Evolutionary conservation across 2,113 vertebrate genomes (phyloP).

Genomic region (Nothoprocta perdicaria): DNA sequence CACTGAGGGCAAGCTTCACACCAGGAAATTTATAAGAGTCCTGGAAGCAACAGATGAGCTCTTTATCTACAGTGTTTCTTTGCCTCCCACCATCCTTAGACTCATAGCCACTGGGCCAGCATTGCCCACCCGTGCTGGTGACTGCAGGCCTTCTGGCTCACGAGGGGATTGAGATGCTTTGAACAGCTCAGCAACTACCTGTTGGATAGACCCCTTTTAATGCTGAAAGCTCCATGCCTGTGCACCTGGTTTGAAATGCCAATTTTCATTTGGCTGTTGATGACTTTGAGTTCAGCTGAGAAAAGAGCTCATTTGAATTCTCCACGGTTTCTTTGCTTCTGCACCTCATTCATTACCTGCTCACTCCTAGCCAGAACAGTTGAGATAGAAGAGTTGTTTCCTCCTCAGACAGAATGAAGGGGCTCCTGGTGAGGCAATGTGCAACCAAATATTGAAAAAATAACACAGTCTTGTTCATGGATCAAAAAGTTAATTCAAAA

Average conservation of each 20-base stretch:
- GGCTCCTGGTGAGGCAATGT: neutral
- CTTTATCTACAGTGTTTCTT: neutral
- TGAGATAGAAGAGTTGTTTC: constrained; percentile 51
- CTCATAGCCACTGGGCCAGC: neutral
- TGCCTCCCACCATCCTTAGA: rapidly evolving
- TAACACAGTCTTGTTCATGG: neutral
- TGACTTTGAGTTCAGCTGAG: constrained; percentile 1
- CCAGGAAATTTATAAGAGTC: neutral
- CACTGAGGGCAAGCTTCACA: neutral
- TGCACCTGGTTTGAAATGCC: constrained; percentile 4
- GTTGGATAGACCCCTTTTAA: neutral
- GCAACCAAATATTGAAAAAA: neutral
- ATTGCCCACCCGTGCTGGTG: neutral
- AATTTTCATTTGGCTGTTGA: constrained; percentile 22
- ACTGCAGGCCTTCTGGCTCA: neutral
- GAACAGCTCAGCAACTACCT: neutral
- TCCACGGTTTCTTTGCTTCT: constrained; percentile 31
- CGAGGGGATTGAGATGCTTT: neutral
- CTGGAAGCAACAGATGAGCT: neutral
- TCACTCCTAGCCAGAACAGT: constrained; percentile 58
- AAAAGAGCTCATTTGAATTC: constrained; percentile 66
- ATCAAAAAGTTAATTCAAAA: neutral
- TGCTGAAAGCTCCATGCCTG: neutral
- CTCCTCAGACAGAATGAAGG: neutral
- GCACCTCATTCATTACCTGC: constrained; percentile 55